These are phyloP conservation scores for Andrena dorsata DNA, from an alignment of 2,888 invertebrate genomes.

Conservation along the genomic window DNA sequence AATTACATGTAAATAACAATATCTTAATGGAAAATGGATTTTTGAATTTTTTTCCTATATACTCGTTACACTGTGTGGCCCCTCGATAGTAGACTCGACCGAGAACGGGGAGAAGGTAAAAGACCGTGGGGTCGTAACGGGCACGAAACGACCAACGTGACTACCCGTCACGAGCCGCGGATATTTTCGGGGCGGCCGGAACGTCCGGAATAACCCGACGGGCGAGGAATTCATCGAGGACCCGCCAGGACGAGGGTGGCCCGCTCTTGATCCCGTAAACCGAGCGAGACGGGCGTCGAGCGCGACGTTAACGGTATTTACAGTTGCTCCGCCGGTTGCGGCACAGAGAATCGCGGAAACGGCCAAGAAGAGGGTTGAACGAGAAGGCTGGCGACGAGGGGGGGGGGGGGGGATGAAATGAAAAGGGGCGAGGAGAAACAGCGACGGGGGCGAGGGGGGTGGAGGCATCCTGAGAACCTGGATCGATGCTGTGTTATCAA, in stretches of 20 bases:
- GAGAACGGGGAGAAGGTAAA: background rate
- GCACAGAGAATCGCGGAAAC: constrained; percentile 56
- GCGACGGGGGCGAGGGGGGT: constrained; percentile 60
- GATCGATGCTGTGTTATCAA: constrained; percentile 78
- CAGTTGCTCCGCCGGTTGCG: constrained; percentile 53
- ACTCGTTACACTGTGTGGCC: too few relatives aligned
- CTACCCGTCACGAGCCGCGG: constrained; percentile 50
- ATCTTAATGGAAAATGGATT: too few relatives aligned
- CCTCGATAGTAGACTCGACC: background rate
- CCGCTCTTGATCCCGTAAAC: constrained; percentile 6
- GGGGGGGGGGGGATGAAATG: constrained; percentile 31
- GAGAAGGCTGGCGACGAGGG: background rate
- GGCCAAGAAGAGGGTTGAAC: background rate
- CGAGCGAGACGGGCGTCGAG: constrained; percentile 35
- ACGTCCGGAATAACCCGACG: constrained; percentile 59
- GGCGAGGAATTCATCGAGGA: constrained; percentile 64
- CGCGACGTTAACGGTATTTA: constrained; percentile 61
- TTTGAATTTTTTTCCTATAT: too few relatives aligned
- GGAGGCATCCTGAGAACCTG: constrained; percentile 71
- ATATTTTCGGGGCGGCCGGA: constrained; percentile 62
- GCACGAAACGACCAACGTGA: constrained; percentile 48
- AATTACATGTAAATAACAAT: too few relatives aligned
- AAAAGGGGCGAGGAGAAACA: constrained; percentile 21
- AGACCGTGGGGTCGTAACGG: constrained; percentile 29
- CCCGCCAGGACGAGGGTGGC: constrained; percentile 1